Percentiles rank a stretch among this genome's conserved stretches.
Conservation (phyloP, 2,113 vertebrate species). For the Glareola pratincola region DNA sequence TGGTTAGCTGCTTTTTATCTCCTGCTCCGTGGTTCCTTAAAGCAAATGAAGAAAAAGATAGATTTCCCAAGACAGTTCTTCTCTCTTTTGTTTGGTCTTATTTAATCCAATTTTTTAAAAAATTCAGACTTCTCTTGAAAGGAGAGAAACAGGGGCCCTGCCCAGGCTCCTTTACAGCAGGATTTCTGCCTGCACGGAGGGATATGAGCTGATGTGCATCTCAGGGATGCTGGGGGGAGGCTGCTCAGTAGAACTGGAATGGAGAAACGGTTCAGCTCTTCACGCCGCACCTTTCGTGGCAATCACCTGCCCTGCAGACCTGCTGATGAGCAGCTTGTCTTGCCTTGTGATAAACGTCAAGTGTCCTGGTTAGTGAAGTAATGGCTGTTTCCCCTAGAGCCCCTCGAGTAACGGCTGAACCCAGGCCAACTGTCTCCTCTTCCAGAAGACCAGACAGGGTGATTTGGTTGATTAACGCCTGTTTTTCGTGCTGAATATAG, state of each 20-base stretch:
- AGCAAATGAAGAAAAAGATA: slow-evolving; percentile 3
- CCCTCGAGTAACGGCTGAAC: not conserved
- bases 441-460: not conserved
- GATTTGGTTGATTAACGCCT: not conserved
- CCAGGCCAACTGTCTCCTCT: not conserved
- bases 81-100: slow-evolving; percentile 1
- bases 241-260: not conserved
- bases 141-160: not conserved
- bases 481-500: not conserved
- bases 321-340: not conserved
- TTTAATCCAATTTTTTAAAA: not conserved
- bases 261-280: not conserved
- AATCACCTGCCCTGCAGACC: not conserved
- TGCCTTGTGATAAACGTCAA: not conserved
- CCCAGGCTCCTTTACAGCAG: not conserved
- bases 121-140: not conserved
- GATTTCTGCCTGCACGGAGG: not conserved
- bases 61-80: slow-evolving; percentile 24
- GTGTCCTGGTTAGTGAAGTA: not conserved
- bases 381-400: not conserved
- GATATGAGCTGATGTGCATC: not conserved
- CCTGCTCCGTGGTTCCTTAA: not conserved
- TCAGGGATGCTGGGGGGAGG: not conserved
- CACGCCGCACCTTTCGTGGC: not conserved
- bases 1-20: slow-evolving; percentile 44